A percentile compares a stretch with the other conserved stretches of the same genome.
phyloP scores from a whole-genome alignment of 1,140 invertebrate species.

The Listronotus oregonensis region DNA sequence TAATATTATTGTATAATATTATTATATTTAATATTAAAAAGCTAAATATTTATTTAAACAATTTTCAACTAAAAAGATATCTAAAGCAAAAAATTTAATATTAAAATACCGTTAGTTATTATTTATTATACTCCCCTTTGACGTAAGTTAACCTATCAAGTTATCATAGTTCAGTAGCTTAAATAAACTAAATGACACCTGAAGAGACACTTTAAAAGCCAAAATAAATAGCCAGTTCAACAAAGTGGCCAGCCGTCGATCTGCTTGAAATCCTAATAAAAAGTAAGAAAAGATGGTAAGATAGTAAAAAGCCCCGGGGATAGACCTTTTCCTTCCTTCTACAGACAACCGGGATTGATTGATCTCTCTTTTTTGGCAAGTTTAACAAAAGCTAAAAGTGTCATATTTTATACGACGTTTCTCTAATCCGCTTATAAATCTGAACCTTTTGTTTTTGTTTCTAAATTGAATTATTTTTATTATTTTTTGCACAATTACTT shows the following conservation, averaged over 20 bases:
- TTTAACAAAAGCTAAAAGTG: slow-evolving; percentile 10
- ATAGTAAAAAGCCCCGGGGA: slow-evolving; percentile 1
- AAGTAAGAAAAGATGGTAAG: slow-evolving; percentile 15
- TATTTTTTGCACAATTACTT: too few relatives aligned
- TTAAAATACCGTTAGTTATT: too few relatives aligned
- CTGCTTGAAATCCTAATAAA: not conserved
- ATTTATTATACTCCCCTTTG: too few relatives aligned
- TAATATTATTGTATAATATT: too few relatives aligned
- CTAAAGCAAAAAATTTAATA: too few relatives aligned
- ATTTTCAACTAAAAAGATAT: too few relatives aligned
- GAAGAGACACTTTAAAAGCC: not conserved
- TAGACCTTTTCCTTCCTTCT: slow-evolving; percentile 18
- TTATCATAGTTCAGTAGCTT: not conserved
- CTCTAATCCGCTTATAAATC: slow-evolving; percentile 6
- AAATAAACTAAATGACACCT: slow-evolving; percentile 4
- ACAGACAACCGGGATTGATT: slow-evolving; percentile 12
- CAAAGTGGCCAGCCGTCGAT: slow-evolving; percentile 9
- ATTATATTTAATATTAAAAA: too few relatives aligned
- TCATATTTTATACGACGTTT: slow-evolving; percentile 10
- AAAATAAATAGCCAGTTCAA: slow-evolving; percentile 18
- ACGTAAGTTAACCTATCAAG: too few relatives aligned
- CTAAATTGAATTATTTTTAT: too few relatives aligned
- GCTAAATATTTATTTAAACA: too few relatives aligned
- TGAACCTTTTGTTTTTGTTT: not conserved
- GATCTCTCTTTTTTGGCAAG: slow-evolving; percentile 1